Evolutionary conservation across 2,888 invertebrate species (phyloP).

Genomic region (Nasonovia ribisnigri): DNA sequence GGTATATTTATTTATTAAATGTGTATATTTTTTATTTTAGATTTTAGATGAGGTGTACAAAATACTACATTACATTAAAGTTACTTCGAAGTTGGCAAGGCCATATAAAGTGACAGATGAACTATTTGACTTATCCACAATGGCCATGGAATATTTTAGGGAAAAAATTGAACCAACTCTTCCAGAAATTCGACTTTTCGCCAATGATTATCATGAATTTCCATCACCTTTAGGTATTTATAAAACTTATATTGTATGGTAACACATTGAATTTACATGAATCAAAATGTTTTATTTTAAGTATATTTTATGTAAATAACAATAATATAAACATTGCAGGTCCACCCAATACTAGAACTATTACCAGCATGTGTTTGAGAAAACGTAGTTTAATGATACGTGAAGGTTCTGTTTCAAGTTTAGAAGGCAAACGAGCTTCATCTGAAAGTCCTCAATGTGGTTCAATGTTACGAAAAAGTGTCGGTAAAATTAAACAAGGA

Average conservation of each 20-base stretch:
- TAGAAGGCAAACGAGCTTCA: conserved; percentile 57
- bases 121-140: conserved; percentile 92
- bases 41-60: conserved; percentile 92
- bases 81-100: conserved; percentile 83
- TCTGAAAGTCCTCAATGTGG: conserved; percentile 61
- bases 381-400: conserved; percentile 64
- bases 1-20: conserved; percentile 7
- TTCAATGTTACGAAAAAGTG: conserved; percentile 83
- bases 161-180: conserved; percentile 91
- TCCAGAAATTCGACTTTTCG: conserved; percentile 90
- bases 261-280: no score
- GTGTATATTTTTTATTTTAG: conserved; percentile 72
- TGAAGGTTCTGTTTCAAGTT: conserved; percentile 61
- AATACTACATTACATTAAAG: conserved; percentile 86
- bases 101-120: conserved; percentile 95
- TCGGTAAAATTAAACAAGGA: conserved; percentile 88
- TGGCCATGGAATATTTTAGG: conserved; percentile 98
- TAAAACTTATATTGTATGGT: background rate
- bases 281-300: background rate
- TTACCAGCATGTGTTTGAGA: conserved; percentile 61
- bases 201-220: conserved; percentile 85
- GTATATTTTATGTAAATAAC: background rate
- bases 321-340: conserved; percentile 4
- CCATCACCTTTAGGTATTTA: conserved; percentile 55
- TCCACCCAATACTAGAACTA: conserved; percentile 53